These are phyloP conservation scores for Zophobas atratus DNA, from an alignment of 1,140 invertebrate genomes.

Conservation along the genomic window DNA sequence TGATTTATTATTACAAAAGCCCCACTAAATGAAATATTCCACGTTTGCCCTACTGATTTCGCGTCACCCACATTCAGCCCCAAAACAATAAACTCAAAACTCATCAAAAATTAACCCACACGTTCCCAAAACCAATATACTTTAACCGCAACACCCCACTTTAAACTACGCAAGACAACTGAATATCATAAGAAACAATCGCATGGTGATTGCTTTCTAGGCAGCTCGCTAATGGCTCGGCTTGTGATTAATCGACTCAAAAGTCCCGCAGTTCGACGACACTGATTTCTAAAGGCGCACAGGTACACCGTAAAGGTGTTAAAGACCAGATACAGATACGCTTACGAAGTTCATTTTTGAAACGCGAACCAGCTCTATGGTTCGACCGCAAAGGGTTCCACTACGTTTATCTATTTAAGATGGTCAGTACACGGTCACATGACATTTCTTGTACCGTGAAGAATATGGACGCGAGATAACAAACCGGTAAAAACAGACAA, in stretches of 20 bases:
- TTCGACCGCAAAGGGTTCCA: neutral
- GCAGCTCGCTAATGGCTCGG: slow-evolving; percentile 25
- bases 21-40: neutral
- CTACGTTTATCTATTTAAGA: too few relatives aligned
- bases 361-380: too few relatives aligned
- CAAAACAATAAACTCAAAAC: slow-evolving; percentile 13
- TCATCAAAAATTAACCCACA: neutral
- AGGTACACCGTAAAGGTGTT: slow-evolving; percentile 34
- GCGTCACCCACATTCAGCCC: neutral
- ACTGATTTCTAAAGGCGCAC: slow-evolving; percentile 17
- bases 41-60: neutral
- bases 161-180: neutral
- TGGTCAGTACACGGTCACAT: too few relatives aligned
- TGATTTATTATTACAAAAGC: neutral
- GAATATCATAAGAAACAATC: slow-evolving; percentile 33
- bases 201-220: slow-evolving; percentile 17
- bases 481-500: too few relatives aligned
- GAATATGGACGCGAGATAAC: too few relatives aligned
- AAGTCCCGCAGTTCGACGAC: slow-evolving; percentile 1
- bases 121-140: neutral
- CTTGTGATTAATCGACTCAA: slow-evolving; percentile 18
- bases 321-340: slow-evolving; percentile 10
- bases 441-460: too few relatives aligned
- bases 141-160: neutral
- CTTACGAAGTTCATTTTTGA: slow-evolving; percentile 14